Conservation (phyloP, 2,113 vertebrate species). For the Rhabdomys dilectus region DNA sequence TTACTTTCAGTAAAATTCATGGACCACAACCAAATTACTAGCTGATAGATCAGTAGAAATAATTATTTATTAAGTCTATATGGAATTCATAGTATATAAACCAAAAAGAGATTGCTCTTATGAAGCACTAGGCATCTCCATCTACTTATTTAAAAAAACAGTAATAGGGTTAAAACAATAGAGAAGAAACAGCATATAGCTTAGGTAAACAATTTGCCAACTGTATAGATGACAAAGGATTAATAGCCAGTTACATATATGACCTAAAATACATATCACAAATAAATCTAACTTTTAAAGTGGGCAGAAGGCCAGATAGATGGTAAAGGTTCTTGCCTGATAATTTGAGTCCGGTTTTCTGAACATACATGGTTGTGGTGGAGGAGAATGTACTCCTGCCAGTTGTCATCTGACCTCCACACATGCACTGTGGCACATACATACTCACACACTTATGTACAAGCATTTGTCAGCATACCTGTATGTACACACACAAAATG, state of each 20-base stretch:
- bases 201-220: not conserved
- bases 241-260: not conserved
- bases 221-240: not conserved
- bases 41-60: conserved; percentile 32
- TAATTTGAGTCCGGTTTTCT: not conserved
- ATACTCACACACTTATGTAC: not conserved
- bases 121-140: not conserved
- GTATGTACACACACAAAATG: not conserved
- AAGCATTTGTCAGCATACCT: not conserved
- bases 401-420: not conserved
- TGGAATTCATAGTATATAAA: conserved; percentile 30
- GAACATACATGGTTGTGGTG: not conserved
- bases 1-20: conserved; percentile 47
- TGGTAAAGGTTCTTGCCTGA: not conserved
- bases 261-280: not conserved
- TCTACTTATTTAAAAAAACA: conserved; percentile 8
- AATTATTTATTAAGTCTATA: conserved; percentile 35
- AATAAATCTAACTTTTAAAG: not conserved
- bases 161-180: not conserved
- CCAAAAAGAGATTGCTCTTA: conserved; percentile 37
- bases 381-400: not conserved
- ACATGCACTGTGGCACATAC: not conserved
- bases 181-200: not conserved
- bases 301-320: not conserved
- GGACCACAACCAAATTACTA: conserved; percentile 24